Percentiles rank a stretch among this genome's conserved stretches.
Conservation (phyloP, 2,888 invertebrate genomes). For the Parascotia fuliginaria region DNA sequence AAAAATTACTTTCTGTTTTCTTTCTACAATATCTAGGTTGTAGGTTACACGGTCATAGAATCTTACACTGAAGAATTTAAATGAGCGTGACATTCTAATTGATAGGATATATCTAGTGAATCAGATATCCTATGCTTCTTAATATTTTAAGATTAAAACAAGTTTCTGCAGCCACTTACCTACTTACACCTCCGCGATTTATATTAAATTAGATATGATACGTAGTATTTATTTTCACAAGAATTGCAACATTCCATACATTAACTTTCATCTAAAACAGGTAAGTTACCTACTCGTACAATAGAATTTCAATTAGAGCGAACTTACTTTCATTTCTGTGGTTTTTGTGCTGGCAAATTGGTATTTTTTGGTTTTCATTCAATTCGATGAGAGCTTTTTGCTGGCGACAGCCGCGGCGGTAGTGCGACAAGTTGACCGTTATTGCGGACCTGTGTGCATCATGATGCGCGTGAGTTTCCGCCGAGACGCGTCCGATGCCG, state of each 20-base stretch:
- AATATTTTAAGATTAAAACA: too few relatives aligned
- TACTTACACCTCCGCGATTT: too few relatives aligned
- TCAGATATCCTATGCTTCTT: too few relatives aligned
- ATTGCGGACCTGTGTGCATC: slow-evolving; percentile 56
- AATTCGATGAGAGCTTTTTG: slow-evolving; percentile 63
- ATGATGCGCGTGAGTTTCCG: slow-evolving; percentile 59
- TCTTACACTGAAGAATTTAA: background rate
- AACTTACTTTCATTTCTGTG: slow-evolving; percentile 26
- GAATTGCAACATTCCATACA: too few relatives aligned
- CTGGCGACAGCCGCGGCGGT: slow-evolving; percentile 51
- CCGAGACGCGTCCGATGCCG: slow-evolving; percentile 48
- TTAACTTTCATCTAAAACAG: background rate
- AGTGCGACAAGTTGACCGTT: slow-evolving; percentile 58
- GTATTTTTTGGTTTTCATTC: slow-evolving; percentile 48
- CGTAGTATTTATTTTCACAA: too few relatives aligned
- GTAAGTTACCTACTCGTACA: background rate
- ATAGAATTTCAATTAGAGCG: background rate
- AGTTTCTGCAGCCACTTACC: too few relatives aligned
- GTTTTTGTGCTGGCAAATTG: slow-evolving; percentile 36
- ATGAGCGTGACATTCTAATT: too few relatives aligned
- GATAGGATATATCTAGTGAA: too few relatives aligned
- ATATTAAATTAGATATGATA: too few relatives aligned
- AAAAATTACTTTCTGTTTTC: too few relatives aligned
- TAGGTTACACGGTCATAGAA: background rate
- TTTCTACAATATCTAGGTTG: too few relatives aligned